A percentile compares a stretch with the other conserved stretches of the same genome.
These are phyloP conservation scores for Bombycilla garrulus DNA, from an alignment of 2,113 vertebrate genomes.

Conservation along the genomic window DNA sequence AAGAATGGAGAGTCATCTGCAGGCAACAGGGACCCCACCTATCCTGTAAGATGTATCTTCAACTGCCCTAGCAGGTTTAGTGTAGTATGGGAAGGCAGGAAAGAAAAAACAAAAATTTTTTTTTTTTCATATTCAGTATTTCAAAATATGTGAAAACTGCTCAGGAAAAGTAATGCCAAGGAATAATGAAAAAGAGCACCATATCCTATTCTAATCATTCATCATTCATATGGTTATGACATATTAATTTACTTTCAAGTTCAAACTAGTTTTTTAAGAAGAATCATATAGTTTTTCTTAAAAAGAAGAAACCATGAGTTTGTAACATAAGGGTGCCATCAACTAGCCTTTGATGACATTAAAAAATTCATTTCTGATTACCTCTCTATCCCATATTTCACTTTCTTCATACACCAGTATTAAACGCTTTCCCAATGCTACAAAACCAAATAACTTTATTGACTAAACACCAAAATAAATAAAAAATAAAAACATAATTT, in stretches of 20 bases:
- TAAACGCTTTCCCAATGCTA: neutral
- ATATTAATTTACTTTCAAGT: neutral
- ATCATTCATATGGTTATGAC: neutral
- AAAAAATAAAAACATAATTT: neutral
- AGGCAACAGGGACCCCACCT: neutral
- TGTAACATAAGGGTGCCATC: neutral
- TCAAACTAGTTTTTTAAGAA: neutral
- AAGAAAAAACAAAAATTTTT: neutral
- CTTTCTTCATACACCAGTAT: neutral
- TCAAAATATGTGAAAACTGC: neutral
- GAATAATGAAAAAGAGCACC: neutral
- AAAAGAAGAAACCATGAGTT: neutral
- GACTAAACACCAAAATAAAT: neutral
- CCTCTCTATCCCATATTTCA: neutral
- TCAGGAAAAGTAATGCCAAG: neutral
- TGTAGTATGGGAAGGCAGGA: neutral
- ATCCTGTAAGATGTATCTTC: neutral
- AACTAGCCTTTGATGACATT: neutral
- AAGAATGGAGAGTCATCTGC: fast-evolving
- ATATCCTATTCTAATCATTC: neutral
- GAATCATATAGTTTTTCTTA: neutral
- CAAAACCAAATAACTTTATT: neutral
- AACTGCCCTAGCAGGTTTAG: neutral
- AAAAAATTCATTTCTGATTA: neutral
- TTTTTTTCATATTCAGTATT: neutral